phyloP scores from a whole-genome alignment of 2,797 vertebrate species.

The Streptopelia turtur region DNA sequence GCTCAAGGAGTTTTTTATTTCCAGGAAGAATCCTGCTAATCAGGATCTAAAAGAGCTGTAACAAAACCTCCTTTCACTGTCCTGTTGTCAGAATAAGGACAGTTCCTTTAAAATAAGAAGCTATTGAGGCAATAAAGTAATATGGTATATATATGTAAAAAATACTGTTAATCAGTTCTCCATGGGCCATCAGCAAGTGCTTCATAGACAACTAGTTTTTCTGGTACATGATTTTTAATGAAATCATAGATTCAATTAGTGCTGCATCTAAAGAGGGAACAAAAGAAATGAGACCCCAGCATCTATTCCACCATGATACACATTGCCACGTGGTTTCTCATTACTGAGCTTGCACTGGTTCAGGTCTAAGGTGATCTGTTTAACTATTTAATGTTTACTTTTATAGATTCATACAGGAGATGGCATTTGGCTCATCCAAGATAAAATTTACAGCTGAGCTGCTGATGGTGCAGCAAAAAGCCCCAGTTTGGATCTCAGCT shows the following conservation, averaged over 20 bases:
- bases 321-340: background rate
- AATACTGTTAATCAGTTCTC: background rate
- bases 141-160: background rate
- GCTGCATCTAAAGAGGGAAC: background rate
- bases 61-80: background rate
- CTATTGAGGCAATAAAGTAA: background rate
- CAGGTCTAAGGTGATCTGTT: background rate
- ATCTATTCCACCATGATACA: background rate
- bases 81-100: background rate
- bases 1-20: background rate
- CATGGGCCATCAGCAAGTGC: background rate
- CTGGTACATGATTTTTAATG: background rate
- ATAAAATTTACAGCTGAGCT: background rate
- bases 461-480: background rate
- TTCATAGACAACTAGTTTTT: background rate
- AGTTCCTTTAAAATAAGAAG: background rate
- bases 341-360: background rate
- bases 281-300: background rate
- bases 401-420: background rate
- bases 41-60: background rate
- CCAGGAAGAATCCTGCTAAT: background rate
- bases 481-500: background rate
- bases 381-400: background rate
- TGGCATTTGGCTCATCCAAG: background rate
- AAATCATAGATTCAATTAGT: background rate